Evolutionary conservation across 1,140 invertebrate genomes (phyloP), one percentile per base, ranked within the genome.

Genomic region (Temnothorax nylanderi): DNA sequence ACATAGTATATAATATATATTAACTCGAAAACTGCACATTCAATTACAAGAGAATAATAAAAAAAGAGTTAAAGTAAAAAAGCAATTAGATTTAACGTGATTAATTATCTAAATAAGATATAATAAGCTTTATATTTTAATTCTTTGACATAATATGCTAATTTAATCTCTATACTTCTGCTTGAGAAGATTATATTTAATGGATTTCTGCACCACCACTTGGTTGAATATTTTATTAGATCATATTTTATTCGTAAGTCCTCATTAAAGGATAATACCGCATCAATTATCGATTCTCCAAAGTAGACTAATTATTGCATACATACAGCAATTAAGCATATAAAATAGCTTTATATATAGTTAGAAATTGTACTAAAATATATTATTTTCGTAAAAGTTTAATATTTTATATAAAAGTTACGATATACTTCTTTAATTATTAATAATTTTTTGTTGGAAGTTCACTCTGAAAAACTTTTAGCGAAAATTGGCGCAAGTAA

Each of bases 161-260:
- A 72, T 84, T 62, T 26, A 60, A 37, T 84, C 54, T 62, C n/a
- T 37, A 21, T 37, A 41, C n/a, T 75, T 58, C 21, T 60, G 54
- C 18, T 74, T 13, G 44, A 84, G 54, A 74, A 84, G 47, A 74
- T 75, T 74, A 47, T 26, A 81, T 84, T 82, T 75, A 84, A 62
- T 84, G 69, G 44, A 74, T 16, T 13, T 37, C 41, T 74, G 54
- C 5, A 58, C 21, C 5, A 13, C 37, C 44, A 80, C 62, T 80
- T 80, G 16, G 21, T 54, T 47, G 11, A 75, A 75, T 62, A 71
- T 58, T 81, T 44, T 44, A 81, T 71, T 56, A 51, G 21, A 1
- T 71, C 49, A 47, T 81, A 84, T 75, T 75, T 84, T 84, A 75
- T 84, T 84, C 80, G 41, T 37, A 74, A 75, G n/a, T 16, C 11